Conservation (phyloP, 2,797 vertebrate species). For the Antennarius maculatus region DNA sequence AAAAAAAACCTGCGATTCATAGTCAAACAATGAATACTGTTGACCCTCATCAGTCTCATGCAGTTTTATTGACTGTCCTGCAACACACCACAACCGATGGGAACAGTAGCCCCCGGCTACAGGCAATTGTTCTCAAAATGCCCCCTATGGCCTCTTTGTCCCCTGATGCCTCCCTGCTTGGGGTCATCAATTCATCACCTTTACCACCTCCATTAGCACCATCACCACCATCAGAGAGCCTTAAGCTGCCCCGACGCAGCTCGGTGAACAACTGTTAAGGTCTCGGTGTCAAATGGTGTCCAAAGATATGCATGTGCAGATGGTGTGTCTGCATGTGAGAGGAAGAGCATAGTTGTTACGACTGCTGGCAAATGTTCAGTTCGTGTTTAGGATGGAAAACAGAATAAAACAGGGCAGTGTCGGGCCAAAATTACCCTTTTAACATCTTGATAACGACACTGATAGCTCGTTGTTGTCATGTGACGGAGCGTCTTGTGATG, state of each 20-base stretch:
- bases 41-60: slow-evolving; percentile 49
- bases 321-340: slow-evolving; percentile 25
- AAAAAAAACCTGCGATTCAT: slow-evolving; percentile 8
- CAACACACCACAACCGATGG: slow-evolving; percentile 53
- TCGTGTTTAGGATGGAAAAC: slow-evolving; percentile 1
- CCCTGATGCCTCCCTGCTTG: slow-evolving; percentile 43
- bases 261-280: slow-evolving; percentile 38
- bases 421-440: too few relatives aligned
- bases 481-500: neutral
- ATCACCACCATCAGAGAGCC: slow-evolving; percentile 44
- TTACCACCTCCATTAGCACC: slow-evolving; percentile 63
- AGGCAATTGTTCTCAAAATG: slow-evolving; percentile 47
- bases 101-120: slow-evolving; percentile 32
- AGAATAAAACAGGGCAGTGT: too few relatives aligned
- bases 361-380: neutral
- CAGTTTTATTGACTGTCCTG: slow-evolving; percentile 29
- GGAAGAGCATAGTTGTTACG: slow-evolving; percentile 4
- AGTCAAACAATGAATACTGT: slow-evolving; percentile 29
- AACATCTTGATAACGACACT: neutral
- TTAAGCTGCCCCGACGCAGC: slow-evolving; percentile 38
- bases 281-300: slow-evolving; percentile 53
- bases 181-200: slow-evolving; percentile 68
- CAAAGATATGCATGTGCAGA: slow-evolving; percentile 34
- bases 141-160: slow-evolving; percentile 47
- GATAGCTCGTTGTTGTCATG: neutral